Base-by-base conservation (phyloP, 2,888 invertebrate genomes). In the Hecatera dysodea region DNA sequence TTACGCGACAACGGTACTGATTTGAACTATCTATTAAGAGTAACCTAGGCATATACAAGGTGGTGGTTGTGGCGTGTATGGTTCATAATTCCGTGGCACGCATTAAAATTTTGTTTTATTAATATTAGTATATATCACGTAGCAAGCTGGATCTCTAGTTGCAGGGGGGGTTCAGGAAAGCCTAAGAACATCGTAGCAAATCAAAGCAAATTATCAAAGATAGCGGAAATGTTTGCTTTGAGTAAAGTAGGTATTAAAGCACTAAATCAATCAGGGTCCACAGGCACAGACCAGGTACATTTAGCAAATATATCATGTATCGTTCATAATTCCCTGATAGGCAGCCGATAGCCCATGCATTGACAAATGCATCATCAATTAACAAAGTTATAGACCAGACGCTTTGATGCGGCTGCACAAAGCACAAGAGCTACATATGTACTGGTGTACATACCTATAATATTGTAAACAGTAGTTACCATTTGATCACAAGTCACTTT, bases 351-450 rank as follows among this genome's bases (percentile, higher is more conserved):
- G 12, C 17, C 17, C 7, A 29, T 22, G 50, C 22, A 36, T 15
- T 36, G 17, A 29, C 15, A 15, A 33, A 27, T 15, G 19, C 46
- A 67, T 46, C 27, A 29, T 46, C 27, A 29, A 55, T 22, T 36
- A 53, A 36, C 9, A 8, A 44, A 33, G 2, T 8, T 33, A n/a
- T n/a, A 24, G n/a, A 33, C 11, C 12, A 24, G 1, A 24, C 17
- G 12, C 33, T 67, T 42, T 33, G 24, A 66, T 22, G 29, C 9
- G 2, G 29, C 22, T 29, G 48, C 36, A 64, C 39, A 65, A 39
- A 27, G 27, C 33, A n/a, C n/a, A 27, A 55, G n/a, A 53, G 29
- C 29, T 15, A n/a, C 36, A n/a, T 33, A 11, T 4, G n/a, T n/a
- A n/a, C n/a, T 11, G 24, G 4, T 7, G 7, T 29, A 29, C 29